Base-by-base conservation (phyloP, 2,113 vertebrate species). In the Sceloporus undulatus region DNA sequence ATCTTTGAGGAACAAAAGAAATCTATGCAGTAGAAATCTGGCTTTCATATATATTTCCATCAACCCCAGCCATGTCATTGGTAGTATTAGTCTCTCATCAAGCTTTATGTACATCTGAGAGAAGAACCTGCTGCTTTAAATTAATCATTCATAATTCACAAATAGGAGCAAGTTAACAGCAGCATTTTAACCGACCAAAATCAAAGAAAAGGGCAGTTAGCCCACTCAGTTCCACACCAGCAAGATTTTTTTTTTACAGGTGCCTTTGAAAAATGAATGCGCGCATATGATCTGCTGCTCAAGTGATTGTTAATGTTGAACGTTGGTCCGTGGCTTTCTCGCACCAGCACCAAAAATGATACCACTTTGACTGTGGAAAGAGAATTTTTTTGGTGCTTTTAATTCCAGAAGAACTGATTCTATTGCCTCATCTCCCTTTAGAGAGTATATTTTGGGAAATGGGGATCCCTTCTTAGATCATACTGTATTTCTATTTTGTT, bases 161-260 rank as follows among this genome's bases (percentile, higher is more conserved):
- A 68, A 56, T 78, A 68, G 66, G 25, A 6, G 56, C 54, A 78
- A 85, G 29, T 56, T n/a, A 59, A 16, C 18, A 40, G 38, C 75
- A 75, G 7, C 11, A 27, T 66, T 74, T 38, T 19, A 34, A 9
- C 29, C 70, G 68, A 71, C 21, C 54, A 79, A 74, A 85, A 29
- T 71, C 87, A 59, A 11, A 16, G 40, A 71, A 59, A 14, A 16
- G 0, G 8, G 56, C 23, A 59, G 29, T 92, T 85, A 82, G 91
- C 87, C 87, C 82, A n/a, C 87, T 95, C 65, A 40, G 82, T 94
- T 84, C 93, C 93, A 96, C 95, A 97, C 96, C 96, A 97, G 96
- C 96, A 97, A 93, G 88, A 94, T 91, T 91, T 94, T 96, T 96
- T 91, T 94, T 96, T 94, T 70, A 88, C 88, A 95, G 94, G 96